Base-by-base conservation (phyloP, 1,140 invertebrate genomes). In the Hestina assimilis region DNA sequence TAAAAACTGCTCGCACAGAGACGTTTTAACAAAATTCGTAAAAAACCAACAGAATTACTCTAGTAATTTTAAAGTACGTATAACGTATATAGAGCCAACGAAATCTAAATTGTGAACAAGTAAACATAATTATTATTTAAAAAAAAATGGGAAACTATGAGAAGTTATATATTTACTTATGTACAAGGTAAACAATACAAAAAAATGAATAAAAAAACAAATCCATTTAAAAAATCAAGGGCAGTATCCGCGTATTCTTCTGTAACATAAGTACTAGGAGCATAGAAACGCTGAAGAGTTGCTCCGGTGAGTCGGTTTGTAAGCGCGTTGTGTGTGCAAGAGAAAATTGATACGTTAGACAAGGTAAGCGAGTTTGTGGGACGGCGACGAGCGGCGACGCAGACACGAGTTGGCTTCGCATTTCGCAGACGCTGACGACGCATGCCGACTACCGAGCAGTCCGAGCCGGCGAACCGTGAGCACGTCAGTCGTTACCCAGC, bases 261-360 rank as follows among this genome's bases (percentile, higher is more conserved):
- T 75, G 82, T 81, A 83, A 83, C 77, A 69, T 65, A 77, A 75
- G 66, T 87, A 87, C 80, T 66, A 87, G 82, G 83, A 79, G 68
- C 50, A 53, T 68, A 87, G 76, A 82, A 71, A 43, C 38, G 55
- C 23, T 40, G 52, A 67, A 71, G 42, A 59, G 50, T 41, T 19
- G 46, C 65, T 46, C 66, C 65, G 59, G 50, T 64, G 50, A 55
- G 29, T 53, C 46, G 14, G 42, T 33, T 53, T 23, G 55, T 59
- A 58, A 57, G 40, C 66, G 54, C 63, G 53, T 43, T 70, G 78
- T 71, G 75, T 71, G 76, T 35, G 56, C 17, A 72, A 59, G 70
- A 73, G 72, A 62, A 76, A 73, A 75, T 66, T 75, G 71, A 77
- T 77, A 76, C 68, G 78, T 65, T 45, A 82, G 79, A 82, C 75